Evolutionary conservation across 2,797 vertebrate species (phyloP).

Genomic region (Rhinogobio ventralis): DNA sequence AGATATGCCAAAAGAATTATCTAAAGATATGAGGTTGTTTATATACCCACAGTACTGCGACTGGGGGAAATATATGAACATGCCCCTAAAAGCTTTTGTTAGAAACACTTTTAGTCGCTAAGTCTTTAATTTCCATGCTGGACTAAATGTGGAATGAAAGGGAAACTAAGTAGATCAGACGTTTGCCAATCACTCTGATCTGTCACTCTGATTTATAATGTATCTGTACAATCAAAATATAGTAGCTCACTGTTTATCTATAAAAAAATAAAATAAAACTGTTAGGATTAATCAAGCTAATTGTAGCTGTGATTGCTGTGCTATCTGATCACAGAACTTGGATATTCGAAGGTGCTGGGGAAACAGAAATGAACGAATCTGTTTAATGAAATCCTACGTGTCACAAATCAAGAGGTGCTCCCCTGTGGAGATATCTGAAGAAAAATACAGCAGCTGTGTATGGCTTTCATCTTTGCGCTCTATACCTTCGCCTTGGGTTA

Average conservation of each 20-base stretch:
- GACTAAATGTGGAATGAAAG: background rate
- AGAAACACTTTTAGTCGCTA: background rate
- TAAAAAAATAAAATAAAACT: background rate
- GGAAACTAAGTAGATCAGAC: background rate
- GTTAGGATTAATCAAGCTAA: background rate
- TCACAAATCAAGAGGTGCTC: conserved; percentile 43
- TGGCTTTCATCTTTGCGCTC: conserved; percentile 47
- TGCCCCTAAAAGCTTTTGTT: background rate
- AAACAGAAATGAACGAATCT: conserved; percentile 40
- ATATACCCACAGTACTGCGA: background rate
- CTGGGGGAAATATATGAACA: background rate
- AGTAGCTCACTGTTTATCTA: background rate
- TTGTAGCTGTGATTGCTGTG: background rate
- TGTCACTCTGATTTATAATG: background rate
- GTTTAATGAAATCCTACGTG: conserved; percentile 16
- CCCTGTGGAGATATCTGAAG: conserved; percentile 35
- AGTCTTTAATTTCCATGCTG: background rate
- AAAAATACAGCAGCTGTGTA: conserved; percentile 29
- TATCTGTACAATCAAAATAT: conserved; percentile 3
- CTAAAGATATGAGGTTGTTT: background rate
- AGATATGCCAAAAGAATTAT: background rate
- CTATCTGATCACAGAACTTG: background rate
- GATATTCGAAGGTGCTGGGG: background rate
- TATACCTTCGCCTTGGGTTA: conserved; percentile 43
- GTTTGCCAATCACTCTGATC: background rate